Percentiles rank a stretch among this genome's conserved stretches.
Conservation (phyloP, 2,113 vertebrate species). For the Callospermophilus lateralis region DNA sequence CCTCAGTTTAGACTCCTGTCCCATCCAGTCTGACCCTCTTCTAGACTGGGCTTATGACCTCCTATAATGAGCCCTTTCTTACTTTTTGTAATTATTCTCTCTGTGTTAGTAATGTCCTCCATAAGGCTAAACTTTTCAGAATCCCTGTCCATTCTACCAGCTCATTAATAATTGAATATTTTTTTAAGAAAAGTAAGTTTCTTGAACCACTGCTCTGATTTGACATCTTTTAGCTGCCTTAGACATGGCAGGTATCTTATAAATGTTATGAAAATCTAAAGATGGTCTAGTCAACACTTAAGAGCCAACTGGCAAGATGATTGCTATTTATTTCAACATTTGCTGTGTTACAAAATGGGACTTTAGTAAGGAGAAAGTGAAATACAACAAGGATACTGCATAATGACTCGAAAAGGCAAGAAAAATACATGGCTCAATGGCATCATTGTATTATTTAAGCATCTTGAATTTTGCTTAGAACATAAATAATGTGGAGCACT, state of each 20-base stretch:
- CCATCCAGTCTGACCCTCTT: too few relatives aligned
- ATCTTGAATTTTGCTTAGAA: background rate
- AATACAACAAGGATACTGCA: background rate
- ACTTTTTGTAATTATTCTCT: background rate
- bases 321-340: background rate
- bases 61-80: too few relatives aligned
- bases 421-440: background rate
- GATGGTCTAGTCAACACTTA: background rate
- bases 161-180: background rate
- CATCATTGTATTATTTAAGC: constrained; percentile 11
- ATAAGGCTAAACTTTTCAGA: background rate
- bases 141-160: background rate
- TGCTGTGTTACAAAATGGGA: background rate
- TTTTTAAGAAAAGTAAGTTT: background rate
- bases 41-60: too few relatives aligned
- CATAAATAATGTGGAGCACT: background rate
- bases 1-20: too few relatives aligned
- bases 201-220: background rate
- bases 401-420: background rate
- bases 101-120: background rate
- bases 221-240: background rate
- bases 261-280: background rate
- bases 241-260: background rate
- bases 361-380: background rate
- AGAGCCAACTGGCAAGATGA: background rate